Base-by-base conservation (phyloP, 2,797 vertebrate genomes). In the Microctenopoma steveboyesi region DNA sequence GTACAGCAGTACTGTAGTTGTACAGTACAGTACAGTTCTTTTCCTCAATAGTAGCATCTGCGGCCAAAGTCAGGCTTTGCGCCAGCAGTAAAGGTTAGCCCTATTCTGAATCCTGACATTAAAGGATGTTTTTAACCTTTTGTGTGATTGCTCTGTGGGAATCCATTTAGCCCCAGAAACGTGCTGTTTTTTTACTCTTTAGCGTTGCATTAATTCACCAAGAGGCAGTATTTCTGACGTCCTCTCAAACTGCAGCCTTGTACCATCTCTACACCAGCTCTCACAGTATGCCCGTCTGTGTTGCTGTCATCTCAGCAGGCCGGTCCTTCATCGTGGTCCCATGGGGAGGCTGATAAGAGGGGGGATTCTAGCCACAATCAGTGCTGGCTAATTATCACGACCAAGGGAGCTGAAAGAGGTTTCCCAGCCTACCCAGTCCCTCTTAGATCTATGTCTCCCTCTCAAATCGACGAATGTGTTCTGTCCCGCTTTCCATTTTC, bases 321-420 rank as follows among this genome's bases (percentile, higher is more conserved):
- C 68, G 60, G 59, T 85, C 83, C 73, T 76, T 74, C 76, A 85
- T 58, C 70, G 63, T 4, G 45, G 51, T 63, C 75, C 87, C 71
- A 16, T 45, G 53, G 79, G 86, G 88, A 84, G 74, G 48, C 33
- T 83, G 90, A 91, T 91, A 86, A 84, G 86, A 64, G 56, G 73
- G 76, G 81, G 81, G 84, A 87, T 83, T 86, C 56, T 72, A 87
- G 89, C 82, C 91, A 87, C 85, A 89, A 86, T 93, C 89, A 89
- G 79, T 81, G 72, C 85, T 79, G 83, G 81, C 90, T 95, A 92
- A 93, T 94, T 93, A 90, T 88, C 86, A 79, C 85, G 84, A 90
- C 83, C 83, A 72, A 60, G 79, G 42, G 86, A 92, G 85, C 87
- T 89, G 88, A 89, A 84, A 84, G 75, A 82, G 84, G 81, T 72